Base-by-base conservation (phyloP, 1,140 invertebrate genomes). In the Olivierus martensii region DNA sequence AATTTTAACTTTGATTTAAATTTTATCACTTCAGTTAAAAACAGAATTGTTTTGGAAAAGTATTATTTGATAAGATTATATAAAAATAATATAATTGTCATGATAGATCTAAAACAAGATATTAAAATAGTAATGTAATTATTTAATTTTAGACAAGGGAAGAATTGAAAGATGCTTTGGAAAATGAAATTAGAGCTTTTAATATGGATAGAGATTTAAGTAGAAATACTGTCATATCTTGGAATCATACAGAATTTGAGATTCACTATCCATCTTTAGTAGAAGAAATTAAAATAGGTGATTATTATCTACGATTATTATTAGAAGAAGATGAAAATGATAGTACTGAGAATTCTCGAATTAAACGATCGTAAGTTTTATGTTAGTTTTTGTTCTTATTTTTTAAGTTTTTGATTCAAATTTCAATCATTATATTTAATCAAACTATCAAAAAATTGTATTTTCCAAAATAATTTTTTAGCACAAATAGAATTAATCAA, bases 211-310 rank as follows among this genome's bases (percentile, higher is more conserved):
- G 87, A 56, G 95, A 99, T 64, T 75, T 95, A 50, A 82, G 86
- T 18, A 51, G 61, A 21, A 64, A 67, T 11, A 80, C 81, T 15
- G 76, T 77, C 22, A 89, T 95, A 1, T 85, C 90, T 0, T 99
- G 96, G 96, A 99, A 99, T 75, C 89, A 98, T 73, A 78, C 84
- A 46, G 96, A 99, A 72, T 93, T 97, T 67, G 90, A 96, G 73
- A 80, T 95, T 2, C 79, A 81, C 56, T 99, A 99, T 73, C 78
- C 82, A 61, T 93, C 90, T 66, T 75, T 99, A 39, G 80, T 83
- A 52, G 91, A 98, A 63, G 95, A 99, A 73, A 89, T 99, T 36
- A 90, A 88, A 74, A 96, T 99, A 65, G 94, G 95, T 28, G 93
- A 98, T 70, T 99, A 99, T 73, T 99, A 97, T 68, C 76, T 99